phyloP scores from a whole-genome alignment of 2,888 invertebrate genomes.

The Drosophila heteroneura region DNA sequence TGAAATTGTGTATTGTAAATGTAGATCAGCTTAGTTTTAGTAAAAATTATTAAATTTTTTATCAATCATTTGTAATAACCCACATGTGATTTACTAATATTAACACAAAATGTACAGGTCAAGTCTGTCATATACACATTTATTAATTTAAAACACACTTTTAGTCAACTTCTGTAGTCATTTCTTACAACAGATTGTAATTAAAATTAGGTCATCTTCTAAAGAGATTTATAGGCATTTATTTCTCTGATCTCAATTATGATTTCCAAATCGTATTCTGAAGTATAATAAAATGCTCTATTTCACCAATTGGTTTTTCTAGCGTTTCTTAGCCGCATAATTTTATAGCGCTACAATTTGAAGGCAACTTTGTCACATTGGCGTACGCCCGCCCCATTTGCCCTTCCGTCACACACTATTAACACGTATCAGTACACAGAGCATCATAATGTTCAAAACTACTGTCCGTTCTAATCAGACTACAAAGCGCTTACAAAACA shows the following conservation, averaged over 20 bases:
- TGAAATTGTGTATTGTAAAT: neutral
- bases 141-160: neutral
- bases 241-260: neutral
- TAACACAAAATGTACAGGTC: neutral
- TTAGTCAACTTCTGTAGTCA: neutral
- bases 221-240: neutral
- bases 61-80: neutral
- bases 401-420: conserved; percentile 23
- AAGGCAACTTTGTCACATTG: conserved; percentile 38
- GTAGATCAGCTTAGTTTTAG: neutral
- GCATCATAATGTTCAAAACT: conserved; percentile 14
- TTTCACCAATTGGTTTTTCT: neutral
- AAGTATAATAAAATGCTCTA: neutral
- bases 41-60: neutral
- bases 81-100: neutral
- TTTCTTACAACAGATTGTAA: neutral
- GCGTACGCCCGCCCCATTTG: conserved; percentile 60
- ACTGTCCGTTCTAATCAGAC: conserved; percentile 15
- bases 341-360: conserved; percentile 20
- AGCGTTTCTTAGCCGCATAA: neutral
- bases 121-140: neutral
- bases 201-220: neutral
- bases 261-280: neutral
- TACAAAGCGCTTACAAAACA: conserved; percentile 61
- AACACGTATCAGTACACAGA: conserved; percentile 14